A percentile compares a stretch with the other conserved stretches of the same genome.
These are phyloP conservation scores for Timema podura DNA, from an alignment of 2,888 invertebrate genomes.

Conservation along the genomic window DNA sequence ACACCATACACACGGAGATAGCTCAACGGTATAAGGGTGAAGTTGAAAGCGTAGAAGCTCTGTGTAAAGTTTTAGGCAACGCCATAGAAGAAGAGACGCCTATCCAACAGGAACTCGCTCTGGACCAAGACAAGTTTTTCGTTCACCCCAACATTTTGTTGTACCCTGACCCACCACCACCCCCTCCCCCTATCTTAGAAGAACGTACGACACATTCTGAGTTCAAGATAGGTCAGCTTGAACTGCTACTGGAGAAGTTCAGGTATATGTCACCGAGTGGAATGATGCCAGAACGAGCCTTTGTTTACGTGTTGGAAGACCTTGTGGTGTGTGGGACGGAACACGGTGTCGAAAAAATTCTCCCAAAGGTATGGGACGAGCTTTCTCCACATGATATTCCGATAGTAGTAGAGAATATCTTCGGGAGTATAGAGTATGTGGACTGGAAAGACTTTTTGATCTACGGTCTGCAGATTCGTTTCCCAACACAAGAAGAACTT, in stretches of 20 bases:
- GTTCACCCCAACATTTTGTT: slow-evolving; percentile 49
- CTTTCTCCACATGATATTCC: slow-evolving; percentile 48
- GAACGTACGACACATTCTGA: slow-evolving; percentile 25
- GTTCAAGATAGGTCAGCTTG: slow-evolving; percentile 41
- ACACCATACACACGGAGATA: slow-evolving; percentile 50
- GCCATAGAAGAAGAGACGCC: slow-evolving; percentile 49
- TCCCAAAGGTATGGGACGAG: slow-evolving; percentile 45
- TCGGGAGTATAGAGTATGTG: slow-evolving; percentile 53
- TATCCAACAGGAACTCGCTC: slow-evolving; percentile 48
- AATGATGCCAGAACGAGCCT: slow-evolving; percentile 47
- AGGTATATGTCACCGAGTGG: slow-evolving; percentile 42
- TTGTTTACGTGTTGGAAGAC: slow-evolving; percentile 53
- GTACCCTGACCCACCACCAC: slow-evolving; percentile 30
- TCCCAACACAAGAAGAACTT: slow-evolving; percentile 54
- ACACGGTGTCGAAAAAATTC: slow-evolving; percentile 44
- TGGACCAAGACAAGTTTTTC: slow-evolving; percentile 51
- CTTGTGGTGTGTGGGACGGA: slow-evolving; percentile 50
- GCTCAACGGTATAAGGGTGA: slow-evolving; percentile 46
- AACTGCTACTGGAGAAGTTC: slow-evolving; percentile 32
- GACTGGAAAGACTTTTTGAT: slow-evolving; percentile 66
- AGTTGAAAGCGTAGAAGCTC: slow-evolving; percentile 41
- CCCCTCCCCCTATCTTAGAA: slow-evolving; percentile 34
- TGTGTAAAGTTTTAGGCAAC: slow-evolving; percentile 38
- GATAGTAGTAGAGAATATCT: slow-evolving; percentile 48
- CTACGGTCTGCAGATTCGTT: slow-evolving; percentile 53